phyloP scores from a whole-genome alignment of 2,888 invertebrate species.

The Molanna angustata region DNA sequence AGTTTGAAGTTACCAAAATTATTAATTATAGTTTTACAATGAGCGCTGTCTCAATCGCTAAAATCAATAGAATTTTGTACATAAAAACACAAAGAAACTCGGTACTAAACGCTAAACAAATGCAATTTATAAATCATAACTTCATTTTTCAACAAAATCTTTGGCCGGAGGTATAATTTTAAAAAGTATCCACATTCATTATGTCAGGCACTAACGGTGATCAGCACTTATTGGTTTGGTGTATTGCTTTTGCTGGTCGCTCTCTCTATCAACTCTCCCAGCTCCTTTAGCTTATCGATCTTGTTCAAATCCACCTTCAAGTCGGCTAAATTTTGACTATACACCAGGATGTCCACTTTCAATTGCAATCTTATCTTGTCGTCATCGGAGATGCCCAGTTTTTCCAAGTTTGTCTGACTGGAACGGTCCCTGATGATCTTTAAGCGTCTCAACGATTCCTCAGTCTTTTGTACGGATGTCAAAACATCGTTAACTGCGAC shows the following conservation, averaged over 20 bases:
- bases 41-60: too few species aligned
- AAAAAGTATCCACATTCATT: too few species aligned
- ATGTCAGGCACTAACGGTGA: conserved; percentile 28
- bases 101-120: too few species aligned
- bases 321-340: conserved; percentile 61
- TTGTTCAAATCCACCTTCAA: conserved; percentile 54
- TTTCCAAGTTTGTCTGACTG: conserved; percentile 48
- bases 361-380: conserved; percentile 92
- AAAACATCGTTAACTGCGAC: conserved; percentile 82
- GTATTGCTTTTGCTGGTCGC: conserved; percentile 42
- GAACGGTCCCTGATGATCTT: conserved; percentile 75
- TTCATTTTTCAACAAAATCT: conserved; percentile 6
- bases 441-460: conserved; percentile 87
- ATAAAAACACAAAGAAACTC: background rate
- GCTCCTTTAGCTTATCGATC: conserved; percentile 59
- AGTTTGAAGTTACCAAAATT: too few species aligned
- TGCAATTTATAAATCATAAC: background rate
- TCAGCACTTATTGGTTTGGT: conserved; percentile 28
- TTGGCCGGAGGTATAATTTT: conserved; percentile 16
- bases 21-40: too few species aligned
- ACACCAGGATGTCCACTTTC: conserved; percentile 78
- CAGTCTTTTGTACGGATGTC: conserved; percentile 91
- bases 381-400: conserved; percentile 75
- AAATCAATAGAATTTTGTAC: too few species aligned
- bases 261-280: conserved; percentile 61